Conservation (phyloP, 2,113 vertebrate species). For the Tinamus guttatus region DNA sequence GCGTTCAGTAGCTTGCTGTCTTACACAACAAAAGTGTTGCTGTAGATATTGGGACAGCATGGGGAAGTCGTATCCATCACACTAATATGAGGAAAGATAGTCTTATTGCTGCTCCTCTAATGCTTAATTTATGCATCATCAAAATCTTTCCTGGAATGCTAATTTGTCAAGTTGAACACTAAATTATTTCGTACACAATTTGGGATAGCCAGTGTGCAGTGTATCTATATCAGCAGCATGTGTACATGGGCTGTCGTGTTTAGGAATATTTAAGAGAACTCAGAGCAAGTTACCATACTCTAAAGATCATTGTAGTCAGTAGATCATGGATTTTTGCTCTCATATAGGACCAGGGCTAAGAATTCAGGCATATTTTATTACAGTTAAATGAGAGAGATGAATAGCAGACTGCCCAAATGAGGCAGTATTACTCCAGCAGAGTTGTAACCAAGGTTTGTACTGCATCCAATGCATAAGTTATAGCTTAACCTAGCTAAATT, state of each 20-base stretch:
- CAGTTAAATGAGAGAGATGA: neutral
- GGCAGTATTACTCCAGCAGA: neutral
- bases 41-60: neutral
- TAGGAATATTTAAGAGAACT: neutral
- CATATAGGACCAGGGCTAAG: neutral
- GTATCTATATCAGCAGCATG: neutral
- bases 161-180: neutral
- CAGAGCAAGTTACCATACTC: accelerated
- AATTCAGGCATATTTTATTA: neutral
- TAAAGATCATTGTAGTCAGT: neutral
- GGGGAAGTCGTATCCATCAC: accelerated
- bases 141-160: neutral
- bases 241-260: neutral
- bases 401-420: neutral
- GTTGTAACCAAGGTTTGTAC: neutral
- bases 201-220: accelerated
- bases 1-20: neutral
- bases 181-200: neutral
- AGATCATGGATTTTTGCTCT: neutral
- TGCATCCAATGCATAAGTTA: neutral
- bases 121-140: neutral
- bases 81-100: neutral
- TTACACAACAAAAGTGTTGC: neutral
- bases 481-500: neutral
- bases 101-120: neutral